Evolutionary conservation across 1,140 invertebrate species (phyloP).

Genomic region (Parapsyche elsis): DNA sequence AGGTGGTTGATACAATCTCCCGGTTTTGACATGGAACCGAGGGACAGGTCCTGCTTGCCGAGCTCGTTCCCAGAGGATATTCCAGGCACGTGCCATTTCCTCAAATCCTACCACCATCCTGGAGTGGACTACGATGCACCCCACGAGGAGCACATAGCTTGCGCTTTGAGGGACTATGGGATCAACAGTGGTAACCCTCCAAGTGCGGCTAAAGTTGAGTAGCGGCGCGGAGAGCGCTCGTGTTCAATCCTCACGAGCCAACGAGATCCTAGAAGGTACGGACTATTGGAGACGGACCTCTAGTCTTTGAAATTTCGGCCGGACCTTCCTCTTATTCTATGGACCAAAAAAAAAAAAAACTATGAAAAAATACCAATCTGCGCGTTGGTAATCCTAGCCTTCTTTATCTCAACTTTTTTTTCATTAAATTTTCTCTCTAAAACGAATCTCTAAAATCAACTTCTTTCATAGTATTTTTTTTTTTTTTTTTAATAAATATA

Average conservation of each 20-base stretch:
- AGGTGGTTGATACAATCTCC: slow-evolving; percentile 80
- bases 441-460: no score
- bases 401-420: no score
- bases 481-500: no score
- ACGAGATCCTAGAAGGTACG: slow-evolving; percentile 25
- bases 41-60: slow-evolving; percentile 82
- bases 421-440: no score
- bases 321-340: slow-evolving; percentile 29
- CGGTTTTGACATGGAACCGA: slow-evolving; percentile 81
- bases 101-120: slow-evolving; percentile 82
- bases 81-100: slow-evolving; percentile 86
- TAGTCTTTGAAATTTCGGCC: slow-evolving; percentile 28
- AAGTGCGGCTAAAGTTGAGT: slow-evolving; percentile 4
- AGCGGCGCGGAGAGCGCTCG: slow-evolving; percentile 22
- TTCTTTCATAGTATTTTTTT: no score
- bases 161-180: slow-evolving; percentile 48
- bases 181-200: slow-evolving; percentile 43
- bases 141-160: slow-evolving; percentile 73
- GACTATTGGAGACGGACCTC: slow-evolving; percentile 52
- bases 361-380: not conserved
- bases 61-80: slow-evolving; percentile 84
- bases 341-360: slow-evolving; percentile 1
- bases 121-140: slow-evolving; percentile 68
- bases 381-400: not conserved
- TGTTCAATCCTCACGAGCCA: not conserved